Percentiles rank a stretch among this genome's conserved stretches.
Conservation (phyloP, 2,888 invertebrate genomes). For the Orchestes rusci region DNA sequence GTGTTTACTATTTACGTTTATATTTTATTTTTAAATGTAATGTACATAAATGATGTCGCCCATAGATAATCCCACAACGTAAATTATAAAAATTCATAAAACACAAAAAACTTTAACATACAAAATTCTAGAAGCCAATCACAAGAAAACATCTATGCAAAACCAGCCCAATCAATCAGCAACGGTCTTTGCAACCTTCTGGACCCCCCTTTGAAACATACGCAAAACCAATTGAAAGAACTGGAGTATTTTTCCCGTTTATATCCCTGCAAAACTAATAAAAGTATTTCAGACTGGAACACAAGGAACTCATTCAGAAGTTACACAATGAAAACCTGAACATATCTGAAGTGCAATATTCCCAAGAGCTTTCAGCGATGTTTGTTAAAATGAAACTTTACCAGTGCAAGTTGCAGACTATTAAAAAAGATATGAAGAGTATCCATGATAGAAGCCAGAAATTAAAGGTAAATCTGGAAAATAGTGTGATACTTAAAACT, state of each 20-base stretch:
- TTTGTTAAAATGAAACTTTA: conserved; percentile 28
- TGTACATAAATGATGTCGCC: no score
- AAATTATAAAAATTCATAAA: no score
- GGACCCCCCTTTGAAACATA: conserved; percentile 21
- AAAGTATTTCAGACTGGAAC: conserved; percentile 25
- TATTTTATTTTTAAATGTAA: no score
- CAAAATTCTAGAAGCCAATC: no score
- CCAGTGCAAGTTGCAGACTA: conserved; percentile 26
- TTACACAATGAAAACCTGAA: conserved; percentile 28
- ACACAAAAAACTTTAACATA: no score
- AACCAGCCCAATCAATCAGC: conserved; percentile 4
- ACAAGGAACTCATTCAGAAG: conserved; percentile 22
- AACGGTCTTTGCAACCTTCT: conserved; percentile 22
- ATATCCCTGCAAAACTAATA: no score
- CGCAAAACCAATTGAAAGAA: conserved; percentile 26
- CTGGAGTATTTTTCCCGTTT: no score
- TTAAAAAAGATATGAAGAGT: conserved; percentile 29
- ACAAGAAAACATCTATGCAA: no score
- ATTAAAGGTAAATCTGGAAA: conserved; percentile 24
- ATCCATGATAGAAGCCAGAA: conserved; percentile 27
- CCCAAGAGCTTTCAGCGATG: conserved; percentile 27
- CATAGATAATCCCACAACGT: no score
- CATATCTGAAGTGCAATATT: conserved; percentile 27
- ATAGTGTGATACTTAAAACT: no score
- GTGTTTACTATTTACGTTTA: no score